Conservation (phyloP, 2,113 vertebrate species). For the Anthoscopus minutus region DNA sequence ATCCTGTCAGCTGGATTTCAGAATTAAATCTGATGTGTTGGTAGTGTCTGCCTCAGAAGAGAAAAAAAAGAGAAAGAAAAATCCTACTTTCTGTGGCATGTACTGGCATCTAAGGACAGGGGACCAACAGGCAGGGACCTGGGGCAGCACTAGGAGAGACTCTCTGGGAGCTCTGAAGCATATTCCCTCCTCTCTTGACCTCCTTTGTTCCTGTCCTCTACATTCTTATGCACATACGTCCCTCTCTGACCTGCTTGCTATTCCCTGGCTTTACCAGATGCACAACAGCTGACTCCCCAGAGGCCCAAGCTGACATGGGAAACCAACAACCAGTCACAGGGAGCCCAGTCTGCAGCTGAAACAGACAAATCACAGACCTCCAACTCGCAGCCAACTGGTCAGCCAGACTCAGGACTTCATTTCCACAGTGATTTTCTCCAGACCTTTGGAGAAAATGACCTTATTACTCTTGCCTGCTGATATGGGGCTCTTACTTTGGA, state of each 20-base stretch:
- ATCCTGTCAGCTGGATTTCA: neutral
- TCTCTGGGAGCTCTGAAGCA: neutral
- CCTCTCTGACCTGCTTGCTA: neutral
- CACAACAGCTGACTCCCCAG: neutral
- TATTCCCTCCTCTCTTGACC: neutral
- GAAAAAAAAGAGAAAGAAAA: neutral
- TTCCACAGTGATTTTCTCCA: neutral
- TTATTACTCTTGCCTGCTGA: neutral
- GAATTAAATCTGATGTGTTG: neutral
- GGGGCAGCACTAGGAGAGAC: neutral
- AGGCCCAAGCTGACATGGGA: neutral
- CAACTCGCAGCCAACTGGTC: neutral
- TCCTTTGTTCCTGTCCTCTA: neutral
- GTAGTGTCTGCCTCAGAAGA: neutral
- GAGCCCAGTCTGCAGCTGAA: neutral
- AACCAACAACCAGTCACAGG: rapidly evolving
- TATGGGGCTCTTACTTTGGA: neutral
- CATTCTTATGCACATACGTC: neutral
- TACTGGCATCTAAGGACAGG: neutral
- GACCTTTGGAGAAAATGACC: too few species aligned
- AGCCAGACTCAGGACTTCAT: neutral
- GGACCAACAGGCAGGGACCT: neutral
- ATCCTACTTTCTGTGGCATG: neutral
- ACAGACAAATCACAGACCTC: neutral
- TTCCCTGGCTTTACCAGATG: neutral